Evolutionary conservation across 2,113 vertebrate genomes (phyloP).

Genomic region (Rhegmatorhina hoffmannsi): DNA sequence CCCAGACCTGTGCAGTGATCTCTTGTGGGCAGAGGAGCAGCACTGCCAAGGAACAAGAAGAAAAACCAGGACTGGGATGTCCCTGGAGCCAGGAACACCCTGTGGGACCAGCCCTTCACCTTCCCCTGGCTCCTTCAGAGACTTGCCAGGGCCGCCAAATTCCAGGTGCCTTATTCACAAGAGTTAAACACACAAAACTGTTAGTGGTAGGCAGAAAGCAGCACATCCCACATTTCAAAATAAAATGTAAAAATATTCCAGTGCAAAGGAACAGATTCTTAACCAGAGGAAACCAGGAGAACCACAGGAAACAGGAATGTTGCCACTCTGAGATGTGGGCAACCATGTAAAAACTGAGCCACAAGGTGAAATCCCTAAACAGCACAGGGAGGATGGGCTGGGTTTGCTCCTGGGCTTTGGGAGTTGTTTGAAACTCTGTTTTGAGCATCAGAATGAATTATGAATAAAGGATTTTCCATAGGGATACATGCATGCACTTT

Average conservation of each 20-base stretch:
- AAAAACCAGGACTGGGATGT: accelerated
- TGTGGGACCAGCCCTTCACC: background rate
- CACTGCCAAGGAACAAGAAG: background rate
- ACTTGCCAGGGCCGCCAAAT: no score
- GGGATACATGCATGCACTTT: background rate
- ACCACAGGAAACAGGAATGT: background rate
- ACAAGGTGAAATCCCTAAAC: background rate
- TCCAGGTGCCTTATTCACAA: background rate
- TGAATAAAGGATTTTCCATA: background rate
- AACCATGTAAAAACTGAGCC: accelerated
- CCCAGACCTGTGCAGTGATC: background rate
- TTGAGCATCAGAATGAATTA: background rate
- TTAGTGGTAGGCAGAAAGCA: background rate
- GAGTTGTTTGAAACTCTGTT: background rate
- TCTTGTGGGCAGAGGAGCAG: background rate
- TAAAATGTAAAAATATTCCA: background rate
- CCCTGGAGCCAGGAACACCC: background rate
- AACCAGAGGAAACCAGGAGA: background rate
- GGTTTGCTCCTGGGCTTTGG: background rate
- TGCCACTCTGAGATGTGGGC: accelerated
- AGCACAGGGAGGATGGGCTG: background rate
- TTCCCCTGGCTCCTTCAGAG: background rate
- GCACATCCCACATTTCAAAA: background rate
- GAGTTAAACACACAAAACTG: background rate
- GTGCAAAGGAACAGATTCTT: background rate